Conservation (phyloP, 2,888 invertebrate species). For the Galerucella calmariensis region DNA sequence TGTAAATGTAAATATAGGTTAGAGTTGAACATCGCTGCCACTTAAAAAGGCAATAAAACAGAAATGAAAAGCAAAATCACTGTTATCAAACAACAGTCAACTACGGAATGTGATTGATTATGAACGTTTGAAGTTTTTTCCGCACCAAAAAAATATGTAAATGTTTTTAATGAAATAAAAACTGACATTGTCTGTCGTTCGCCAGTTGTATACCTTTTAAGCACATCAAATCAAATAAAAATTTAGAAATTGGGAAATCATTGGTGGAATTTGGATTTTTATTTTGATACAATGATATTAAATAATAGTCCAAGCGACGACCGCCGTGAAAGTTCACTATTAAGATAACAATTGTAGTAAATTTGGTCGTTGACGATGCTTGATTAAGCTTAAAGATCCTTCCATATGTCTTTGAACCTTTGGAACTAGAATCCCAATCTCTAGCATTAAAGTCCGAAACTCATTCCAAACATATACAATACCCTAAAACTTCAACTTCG, state of each 20-base stretch:
- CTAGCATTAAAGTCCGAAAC: slow-evolving; percentile 26
- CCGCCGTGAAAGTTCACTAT: background rate
- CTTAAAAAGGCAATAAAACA: slow-evolving; percentile 43
- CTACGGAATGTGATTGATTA: slow-evolving; percentile 33
- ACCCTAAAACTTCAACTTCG: background rate
- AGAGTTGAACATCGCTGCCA: slow-evolving; percentile 42
- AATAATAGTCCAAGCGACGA: background rate
- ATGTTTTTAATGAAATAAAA: background rate
- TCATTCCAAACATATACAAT: slow-evolving; percentile 27
- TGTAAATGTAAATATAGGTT: slow-evolving; percentile 40
- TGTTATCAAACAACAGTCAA: slow-evolving; percentile 32
- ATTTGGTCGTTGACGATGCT: background rate
- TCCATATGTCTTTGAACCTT: slow-evolving; percentile 22
- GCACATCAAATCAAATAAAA: background rate
- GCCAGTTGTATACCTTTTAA: background rate
- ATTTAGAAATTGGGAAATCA: background rate
- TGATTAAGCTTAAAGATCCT: background rate
- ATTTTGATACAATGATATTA: background rate
- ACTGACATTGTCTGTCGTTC: background rate
- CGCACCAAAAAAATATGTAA: background rate
- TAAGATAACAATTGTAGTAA: background rate
- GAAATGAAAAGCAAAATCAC: slow-evolving; percentile 40
- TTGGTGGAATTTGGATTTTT: too few relatives aligned
- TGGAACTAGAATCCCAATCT: slow-evolving; percentile 18
- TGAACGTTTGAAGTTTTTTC: slow-evolving; percentile 6